These are phyloP conservation scores for Argopecten irradians DNA, from an alignment of 1,140 invertebrate genomes.

Conservation along the genomic window DNA sequence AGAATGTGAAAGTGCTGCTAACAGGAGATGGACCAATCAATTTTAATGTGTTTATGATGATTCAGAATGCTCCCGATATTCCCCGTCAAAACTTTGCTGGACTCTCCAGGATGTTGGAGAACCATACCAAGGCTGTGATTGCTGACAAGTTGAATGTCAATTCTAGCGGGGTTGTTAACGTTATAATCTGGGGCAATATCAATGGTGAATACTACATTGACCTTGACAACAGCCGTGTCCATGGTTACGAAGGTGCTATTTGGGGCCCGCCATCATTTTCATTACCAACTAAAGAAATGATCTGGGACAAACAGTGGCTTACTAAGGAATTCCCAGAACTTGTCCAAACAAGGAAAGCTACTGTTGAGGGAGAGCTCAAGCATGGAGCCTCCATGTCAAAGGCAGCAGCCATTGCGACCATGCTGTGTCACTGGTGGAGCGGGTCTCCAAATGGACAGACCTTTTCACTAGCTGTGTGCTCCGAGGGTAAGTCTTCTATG, in stretches of 20 bases:
- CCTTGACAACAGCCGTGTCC: slow-evolving; percentile 63
- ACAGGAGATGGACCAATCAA: slow-evolving; percentile 72
- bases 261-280: slow-evolving; percentile 74
- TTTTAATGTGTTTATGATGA: slow-evolving; percentile 71
- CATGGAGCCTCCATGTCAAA: slow-evolving; percentile 57
- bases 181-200: slow-evolving; percentile 75
- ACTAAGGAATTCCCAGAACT: slow-evolving; percentile 67
- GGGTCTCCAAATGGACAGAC: slow-evolving; percentile 70
- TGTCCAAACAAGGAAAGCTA: slow-evolving; percentile 54
- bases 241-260: slow-evolving; percentile 74
- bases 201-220: slow-evolving; percentile 69
- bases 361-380: slow-evolving; percentile 52
- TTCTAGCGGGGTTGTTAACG: slow-evolving; percentile 70
- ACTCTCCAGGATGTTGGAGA: slow-evolving; percentile 69
- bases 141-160: slow-evolving; percentile 71
- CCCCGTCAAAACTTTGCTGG: slow-evolving; percentile 71
- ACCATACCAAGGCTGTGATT: slow-evolving; percentile 72
- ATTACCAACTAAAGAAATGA: slow-evolving; percentile 66
- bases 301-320: slow-evolving; percentile 74
- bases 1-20: slow-evolving; percentile 68
- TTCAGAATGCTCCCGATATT: slow-evolving; percentile 67
- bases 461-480: slow-evolving; percentile 67
- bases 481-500: too few species aligned
- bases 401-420: slow-evolving; percentile 64
- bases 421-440: slow-evolving; percentile 70